phyloP scores from a whole-genome alignment of 1,140 invertebrate genomes.

The Acromyrmex echinatior region DNA sequence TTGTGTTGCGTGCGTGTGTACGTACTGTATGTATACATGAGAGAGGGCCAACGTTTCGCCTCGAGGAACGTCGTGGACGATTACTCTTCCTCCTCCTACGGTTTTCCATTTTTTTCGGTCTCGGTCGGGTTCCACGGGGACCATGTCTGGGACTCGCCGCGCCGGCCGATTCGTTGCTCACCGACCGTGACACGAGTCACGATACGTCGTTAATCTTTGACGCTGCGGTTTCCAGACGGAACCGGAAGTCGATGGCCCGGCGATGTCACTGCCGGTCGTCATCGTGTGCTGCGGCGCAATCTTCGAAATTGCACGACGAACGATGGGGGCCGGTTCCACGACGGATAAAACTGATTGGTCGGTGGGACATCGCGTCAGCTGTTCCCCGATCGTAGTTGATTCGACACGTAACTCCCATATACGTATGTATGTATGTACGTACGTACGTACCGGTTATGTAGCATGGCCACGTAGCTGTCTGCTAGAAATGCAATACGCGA shows the following conservation, averaged over 20 bases:
- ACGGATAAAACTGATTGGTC: constrained; percentile 75
- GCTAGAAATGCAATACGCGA: constrained; percentile 58
- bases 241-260: constrained; percentile 70
- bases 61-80: constrained; percentile 57
- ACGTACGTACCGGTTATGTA: constrained; percentile 43
- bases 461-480: constrained; percentile 47
- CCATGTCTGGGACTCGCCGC: constrained; percentile 57
- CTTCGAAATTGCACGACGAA: constrained; percentile 80
- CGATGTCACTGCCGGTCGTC: constrained; percentile 71
- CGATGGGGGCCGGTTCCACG: constrained; percentile 14
- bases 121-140: constrained; percentile 64
- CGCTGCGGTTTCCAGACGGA: constrained; percentile 59
- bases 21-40: neutral
- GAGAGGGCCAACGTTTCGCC: constrained; percentile 26
- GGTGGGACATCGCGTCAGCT: constrained; percentile 75
- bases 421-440: constrained; percentile 43
- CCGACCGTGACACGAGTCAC: constrained; percentile 66
- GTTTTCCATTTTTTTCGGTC: constrained; percentile 44
- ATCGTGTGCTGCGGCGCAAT: constrained; percentile 75
- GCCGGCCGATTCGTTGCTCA: constrained; percentile 51
- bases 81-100: constrained; percentile 37
- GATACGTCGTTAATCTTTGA: constrained; percentile 76
- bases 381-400: constrained; percentile 67
- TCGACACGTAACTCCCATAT: constrained; percentile 69
- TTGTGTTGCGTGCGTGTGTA: neutral